Evolutionary conservation across 2,797 vertebrate genomes (phyloP).

Genomic region (Schizopygopsis pylzovi): DNA sequence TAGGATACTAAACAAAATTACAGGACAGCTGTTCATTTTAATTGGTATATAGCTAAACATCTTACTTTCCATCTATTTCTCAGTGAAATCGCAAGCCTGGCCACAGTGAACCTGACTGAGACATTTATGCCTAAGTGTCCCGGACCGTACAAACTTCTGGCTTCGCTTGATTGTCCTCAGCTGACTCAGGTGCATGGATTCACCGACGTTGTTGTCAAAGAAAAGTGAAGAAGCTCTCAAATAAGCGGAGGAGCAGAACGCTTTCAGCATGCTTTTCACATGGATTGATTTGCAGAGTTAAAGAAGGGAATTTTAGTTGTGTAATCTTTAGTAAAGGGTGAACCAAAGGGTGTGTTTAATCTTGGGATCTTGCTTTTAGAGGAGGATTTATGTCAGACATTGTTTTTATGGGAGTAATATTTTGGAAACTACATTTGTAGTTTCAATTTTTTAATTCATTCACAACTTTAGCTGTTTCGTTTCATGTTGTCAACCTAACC

Average conservation of each 20-base stretch:
- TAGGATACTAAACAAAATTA: slow-evolving; percentile 62
- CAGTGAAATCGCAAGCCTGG: slow-evolving; percentile 74
- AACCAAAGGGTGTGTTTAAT: slow-evolving; percentile 16
- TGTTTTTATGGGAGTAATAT: neutral
- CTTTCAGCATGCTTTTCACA: neutral
- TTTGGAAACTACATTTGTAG: neutral
- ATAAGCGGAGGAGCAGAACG: neutral
- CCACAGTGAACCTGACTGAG: slow-evolving; percentile 82
- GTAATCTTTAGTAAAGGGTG: neutral
- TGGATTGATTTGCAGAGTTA: neutral
- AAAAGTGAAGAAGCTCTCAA: slow-evolving; percentile 62
- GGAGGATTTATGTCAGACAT: neutral
- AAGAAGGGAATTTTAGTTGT: neutral
- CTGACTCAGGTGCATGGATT: slow-evolving; percentile 89
- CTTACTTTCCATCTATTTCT: slow-evolving; percentile 1
- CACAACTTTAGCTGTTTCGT: neutral
- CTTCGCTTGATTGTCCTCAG: slow-evolving; percentile 86
- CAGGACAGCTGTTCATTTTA: neutral
- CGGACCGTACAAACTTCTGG: slow-evolving; percentile 85
- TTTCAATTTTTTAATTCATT: neutral
- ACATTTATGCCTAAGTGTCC: slow-evolving; percentile 82
- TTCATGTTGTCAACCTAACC: neutral
- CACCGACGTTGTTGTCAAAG: slow-evolving; percentile 77
- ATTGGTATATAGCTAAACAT: neutral
- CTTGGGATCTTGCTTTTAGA: neutral